phyloP scores from a whole-genome alignment of 2,888 invertebrate genomes.

The Microplitis deprimator region DNA sequence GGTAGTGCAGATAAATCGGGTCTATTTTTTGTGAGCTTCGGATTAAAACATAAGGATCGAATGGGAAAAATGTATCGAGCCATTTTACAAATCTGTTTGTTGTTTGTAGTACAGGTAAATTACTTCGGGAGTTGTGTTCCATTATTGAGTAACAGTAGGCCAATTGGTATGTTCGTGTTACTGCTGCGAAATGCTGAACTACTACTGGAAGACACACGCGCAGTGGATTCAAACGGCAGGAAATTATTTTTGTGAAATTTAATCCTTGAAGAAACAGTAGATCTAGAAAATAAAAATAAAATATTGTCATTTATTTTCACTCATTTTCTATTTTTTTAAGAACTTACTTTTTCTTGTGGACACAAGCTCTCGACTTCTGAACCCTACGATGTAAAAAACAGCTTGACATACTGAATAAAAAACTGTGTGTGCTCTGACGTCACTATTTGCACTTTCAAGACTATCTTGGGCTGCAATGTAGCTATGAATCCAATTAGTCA shows the following conservation, averaged over 20 bases:
- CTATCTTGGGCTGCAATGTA: slow-evolving; percentile 83
- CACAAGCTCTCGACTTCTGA: slow-evolving; percentile 88
- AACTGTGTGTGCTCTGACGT: slow-evolving; percentile 83
- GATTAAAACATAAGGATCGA: slow-evolving; percentile 88
- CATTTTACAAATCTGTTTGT: slow-evolving; percentile 71
- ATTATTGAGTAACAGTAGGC: slow-evolving; percentile 93
- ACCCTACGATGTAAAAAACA: slow-evolving; percentile 92
- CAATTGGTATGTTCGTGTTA: slow-evolving; percentile 88
- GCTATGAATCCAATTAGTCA: slow-evolving; percentile 87
- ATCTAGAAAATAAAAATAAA: slow-evolving; percentile 74
- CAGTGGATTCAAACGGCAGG: slow-evolving; percentile 90
- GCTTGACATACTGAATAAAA: slow-evolving; percentile 95
- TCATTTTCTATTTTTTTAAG: background rate
- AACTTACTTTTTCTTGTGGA: slow-evolving; percentile 82
- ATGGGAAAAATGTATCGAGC: slow-evolving; percentile 87
- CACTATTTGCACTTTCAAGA: slow-evolving; percentile 73
- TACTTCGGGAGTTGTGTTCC: slow-evolving; percentile 83
- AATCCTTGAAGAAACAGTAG: slow-evolving; percentile 84
- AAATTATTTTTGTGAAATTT: slow-evolving; percentile 89
- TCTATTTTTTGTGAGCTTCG: slow-evolving; percentile 71
- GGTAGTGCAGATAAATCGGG: slow-evolving; percentile 73
- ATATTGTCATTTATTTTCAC: too few species aligned
- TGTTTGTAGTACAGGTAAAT: slow-evolving; percentile 75
- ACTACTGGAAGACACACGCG: slow-evolving; percentile 85
- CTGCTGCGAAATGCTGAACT: slow-evolving; percentile 84